These are phyloP conservation scores for Spea hammondii DNA, from an alignment of 2,797 vertebrate genomes.

Conservation along the genomic window DNA sequence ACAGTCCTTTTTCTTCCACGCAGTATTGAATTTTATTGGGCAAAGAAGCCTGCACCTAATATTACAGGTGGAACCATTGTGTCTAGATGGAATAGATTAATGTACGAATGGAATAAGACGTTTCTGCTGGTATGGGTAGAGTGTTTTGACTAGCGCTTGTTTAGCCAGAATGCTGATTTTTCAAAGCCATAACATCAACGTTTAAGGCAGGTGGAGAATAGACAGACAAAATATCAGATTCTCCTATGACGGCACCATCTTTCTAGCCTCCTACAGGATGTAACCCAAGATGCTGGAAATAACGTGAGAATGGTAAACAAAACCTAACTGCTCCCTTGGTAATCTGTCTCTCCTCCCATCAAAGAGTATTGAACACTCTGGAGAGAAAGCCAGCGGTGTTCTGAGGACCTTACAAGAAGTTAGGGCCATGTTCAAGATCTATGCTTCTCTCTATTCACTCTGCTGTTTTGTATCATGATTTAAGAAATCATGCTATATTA, in stretches of 20 bases:
- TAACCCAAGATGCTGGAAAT: slow-evolving; percentile 59
- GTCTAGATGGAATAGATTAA: too few relatives aligned
- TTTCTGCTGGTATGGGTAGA: not conserved
- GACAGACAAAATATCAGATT: slow-evolving; percentile 59
- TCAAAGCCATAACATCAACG: not conserved
- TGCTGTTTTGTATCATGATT: too few relatives aligned
- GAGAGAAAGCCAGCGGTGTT: too few relatives aligned
- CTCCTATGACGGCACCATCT: slow-evolving; percentile 61
- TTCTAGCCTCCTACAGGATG: slow-evolving; percentile 61
- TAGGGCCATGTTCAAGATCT: too few relatives aligned
- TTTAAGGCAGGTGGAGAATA: slow-evolving; percentile 10
- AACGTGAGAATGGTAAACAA: slow-evolving; percentile 63
- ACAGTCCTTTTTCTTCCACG: too few relatives aligned
- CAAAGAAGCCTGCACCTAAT: too few relatives aligned
- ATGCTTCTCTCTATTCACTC: too few relatives aligned
- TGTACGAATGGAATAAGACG: not conserved
- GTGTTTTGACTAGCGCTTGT: slow-evolving; percentile 1
- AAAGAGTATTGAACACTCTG: not conserved
- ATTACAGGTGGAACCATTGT: too few relatives aligned
- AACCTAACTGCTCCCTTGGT: slow-evolving; percentile 55
- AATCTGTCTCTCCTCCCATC: slow-evolving; percentile 39
- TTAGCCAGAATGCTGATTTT: not conserved
- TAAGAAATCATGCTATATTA: too few relatives aligned
- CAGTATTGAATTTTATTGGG: too few relatives aligned
- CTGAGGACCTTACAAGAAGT: too few relatives aligned